phyloP scores from a whole-genome alignment of 2,888 invertebrate species.

The Tridacna gigas region DNA sequence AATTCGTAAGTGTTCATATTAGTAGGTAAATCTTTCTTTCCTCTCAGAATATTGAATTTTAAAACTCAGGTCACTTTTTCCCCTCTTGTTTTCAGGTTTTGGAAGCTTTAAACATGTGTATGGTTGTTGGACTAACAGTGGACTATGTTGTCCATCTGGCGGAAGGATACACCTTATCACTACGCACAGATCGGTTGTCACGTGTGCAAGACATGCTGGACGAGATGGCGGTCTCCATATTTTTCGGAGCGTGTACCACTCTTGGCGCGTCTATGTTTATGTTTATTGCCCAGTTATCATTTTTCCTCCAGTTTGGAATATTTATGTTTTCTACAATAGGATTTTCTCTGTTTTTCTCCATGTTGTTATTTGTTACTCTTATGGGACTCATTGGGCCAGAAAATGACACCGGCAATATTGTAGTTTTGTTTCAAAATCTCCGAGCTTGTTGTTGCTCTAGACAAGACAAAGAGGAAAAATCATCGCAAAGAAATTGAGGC shows the following conservation, averaged over 20 bases:
- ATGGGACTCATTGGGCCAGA: constrained; percentile 75
- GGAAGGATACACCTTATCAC: constrained; percentile 72
- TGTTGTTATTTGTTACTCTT: constrained; percentile 74
- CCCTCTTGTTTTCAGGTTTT: constrained; percentile 62
- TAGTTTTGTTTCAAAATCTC: constrained; percentile 16
- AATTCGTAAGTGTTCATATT: no score
- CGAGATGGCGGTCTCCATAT: constrained; percentile 75
- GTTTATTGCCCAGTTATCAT: constrained; percentile 76
- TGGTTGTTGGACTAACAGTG: constrained; percentile 74
- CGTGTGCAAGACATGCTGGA: constrained; percentile 74
- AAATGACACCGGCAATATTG: constrained; percentile 54
- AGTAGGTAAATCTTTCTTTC: not conserved
- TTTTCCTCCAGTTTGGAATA: constrained; percentile 80
- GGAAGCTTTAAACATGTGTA: constrained; percentile 73
- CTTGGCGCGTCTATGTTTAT: constrained; percentile 79
- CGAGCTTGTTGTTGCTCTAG: no score
- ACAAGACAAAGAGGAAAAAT: no score
- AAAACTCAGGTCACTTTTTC: not conserved
- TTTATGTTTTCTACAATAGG: constrained; percentile 80
- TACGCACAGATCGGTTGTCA: constrained; percentile 59
- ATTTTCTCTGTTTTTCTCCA: constrained; percentile 76
- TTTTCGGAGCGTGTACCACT: constrained; percentile 79
- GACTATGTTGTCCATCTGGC: constrained; percentile 77
- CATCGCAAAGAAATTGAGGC: no score
- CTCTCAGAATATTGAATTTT: not conserved